These are phyloP conservation scores for Aphis craccivora DNA, from an alignment of 1,140 invertebrate species.

Conservation along the genomic window DNA sequence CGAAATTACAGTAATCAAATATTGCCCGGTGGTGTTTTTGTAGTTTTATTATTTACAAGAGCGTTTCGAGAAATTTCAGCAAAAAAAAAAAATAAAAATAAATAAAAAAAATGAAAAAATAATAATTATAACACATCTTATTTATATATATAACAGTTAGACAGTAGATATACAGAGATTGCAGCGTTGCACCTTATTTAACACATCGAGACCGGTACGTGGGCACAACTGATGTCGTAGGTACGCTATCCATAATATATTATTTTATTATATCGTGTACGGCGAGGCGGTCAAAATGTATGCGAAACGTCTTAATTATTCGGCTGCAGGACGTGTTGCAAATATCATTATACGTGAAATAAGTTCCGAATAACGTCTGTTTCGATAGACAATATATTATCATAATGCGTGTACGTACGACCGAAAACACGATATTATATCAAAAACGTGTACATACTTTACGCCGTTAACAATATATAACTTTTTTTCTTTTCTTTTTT, in stretches of 20 bases:
- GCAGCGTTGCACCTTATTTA: neutral
- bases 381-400: neutral
- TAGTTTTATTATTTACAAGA: slow-evolving; percentile 15
- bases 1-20: slow-evolving; percentile 42
- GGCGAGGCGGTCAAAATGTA: neutral
- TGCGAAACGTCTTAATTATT: slow-evolving; percentile 22
- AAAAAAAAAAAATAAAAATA: neutral
- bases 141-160: neutral
- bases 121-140: neutral
- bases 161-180: neutral
- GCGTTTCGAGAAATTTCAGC: neutral
- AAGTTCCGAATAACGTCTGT: neutral
- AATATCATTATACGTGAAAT: neutral
- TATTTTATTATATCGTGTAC: neutral
- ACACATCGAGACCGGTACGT: neutral
- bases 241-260: neutral
- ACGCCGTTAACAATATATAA: neutral
- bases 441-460: neutral
- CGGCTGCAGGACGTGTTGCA: neutral
- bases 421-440: neutral
- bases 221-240: neutral
- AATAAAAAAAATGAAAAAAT: neutral
- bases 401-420: neutral
- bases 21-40: slow-evolving; percentile 13
- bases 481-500: neutral